These are phyloP conservation scores for Drosophila differens DNA, from an alignment of 2,888 invertebrate species.

Conservation along the genomic window DNA sequence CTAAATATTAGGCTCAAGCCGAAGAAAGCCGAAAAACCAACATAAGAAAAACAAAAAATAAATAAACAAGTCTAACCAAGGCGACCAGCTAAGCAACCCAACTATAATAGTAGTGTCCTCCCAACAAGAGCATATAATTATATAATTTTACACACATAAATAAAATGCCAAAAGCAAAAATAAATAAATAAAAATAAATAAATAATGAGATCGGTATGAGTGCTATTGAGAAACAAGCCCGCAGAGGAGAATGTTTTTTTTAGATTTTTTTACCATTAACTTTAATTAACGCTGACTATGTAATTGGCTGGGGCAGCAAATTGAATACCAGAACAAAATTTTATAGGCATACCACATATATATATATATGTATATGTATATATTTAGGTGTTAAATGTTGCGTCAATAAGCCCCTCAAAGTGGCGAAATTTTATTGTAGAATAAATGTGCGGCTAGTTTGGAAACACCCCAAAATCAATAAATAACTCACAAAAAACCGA, in stretches of 20 bases:
- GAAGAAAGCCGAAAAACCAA: conserved; percentile 28
- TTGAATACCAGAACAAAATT: conserved; percentile 5
- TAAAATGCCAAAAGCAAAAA: conserved; percentile 20
- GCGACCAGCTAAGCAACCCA: conserved; percentile 15
- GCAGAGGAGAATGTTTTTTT: conserved; percentile 50
- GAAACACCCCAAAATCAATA: conserved; percentile 38
- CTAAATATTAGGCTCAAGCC: conserved; percentile 16
- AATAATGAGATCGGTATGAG: conserved; percentile 29
- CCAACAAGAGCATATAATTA: neutral
- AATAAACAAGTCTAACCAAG: conserved; percentile 8
- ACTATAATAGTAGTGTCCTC: conserved; percentile 11
- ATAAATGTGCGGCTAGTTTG: conserved; percentile 33
- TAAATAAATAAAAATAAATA: neutral
- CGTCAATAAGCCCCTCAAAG: conserved; percentile 56
- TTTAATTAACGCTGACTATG: conserved; percentile 43
- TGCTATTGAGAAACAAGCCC: conserved; percentile 37
- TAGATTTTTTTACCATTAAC: conserved; percentile 71
- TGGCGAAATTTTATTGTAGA: conserved; percentile 63
- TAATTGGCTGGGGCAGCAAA: conserved; percentile 6
- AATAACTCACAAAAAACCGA: conserved; percentile 22
- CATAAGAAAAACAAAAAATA: neutral
- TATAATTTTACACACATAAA: neutral
- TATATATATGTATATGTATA: conserved; percentile 16
- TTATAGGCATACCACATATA: neutral
- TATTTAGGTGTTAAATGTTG: conserved; percentile 5